phyloP scores from a whole-genome alignment of 2,888 invertebrate species.

The Mystacides longicornis region DNA sequence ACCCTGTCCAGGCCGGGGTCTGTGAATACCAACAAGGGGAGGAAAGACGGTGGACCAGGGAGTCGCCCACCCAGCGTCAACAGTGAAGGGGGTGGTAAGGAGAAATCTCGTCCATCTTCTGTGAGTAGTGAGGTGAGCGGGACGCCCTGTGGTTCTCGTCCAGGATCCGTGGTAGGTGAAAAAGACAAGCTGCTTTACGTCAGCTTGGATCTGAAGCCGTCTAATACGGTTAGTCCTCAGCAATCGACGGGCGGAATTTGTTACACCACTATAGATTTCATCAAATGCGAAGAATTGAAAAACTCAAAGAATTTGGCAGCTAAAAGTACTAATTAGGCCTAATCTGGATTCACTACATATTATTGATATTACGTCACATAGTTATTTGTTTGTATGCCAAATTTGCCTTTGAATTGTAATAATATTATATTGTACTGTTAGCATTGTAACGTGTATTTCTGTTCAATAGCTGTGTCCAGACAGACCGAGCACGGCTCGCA shows the following conservation, averaged over 20 bases:
- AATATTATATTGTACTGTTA: no score
- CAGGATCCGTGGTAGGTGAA: constrained; percentile 20
- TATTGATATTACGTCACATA: no score
- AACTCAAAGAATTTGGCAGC: constrained; percentile 26
- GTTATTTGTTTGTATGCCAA: background rate
- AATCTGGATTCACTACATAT: no score
- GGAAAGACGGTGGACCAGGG: constrained; percentile 14
- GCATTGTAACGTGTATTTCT: no score
- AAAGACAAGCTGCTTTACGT: constrained; percentile 46
- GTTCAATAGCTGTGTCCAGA: no score
- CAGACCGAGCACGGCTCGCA: no score
- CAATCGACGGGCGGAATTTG: constrained; percentile 46
- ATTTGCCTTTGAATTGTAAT: background rate
- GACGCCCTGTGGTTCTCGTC: constrained; percentile 17
- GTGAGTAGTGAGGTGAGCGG: constrained; percentile 21
- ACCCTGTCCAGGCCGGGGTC: constrained; percentile 35
- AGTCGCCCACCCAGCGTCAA: constrained; percentile 35
- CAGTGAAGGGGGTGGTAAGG: constrained; percentile 16
- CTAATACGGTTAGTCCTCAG: constrained; percentile 29
- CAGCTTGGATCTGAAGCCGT: constrained; percentile 49
- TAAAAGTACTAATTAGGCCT: constrained; percentile 24
- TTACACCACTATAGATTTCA: constrained; percentile 78
- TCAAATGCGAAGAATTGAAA: constrained; percentile 51
- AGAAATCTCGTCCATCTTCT: constrained; percentile 19
- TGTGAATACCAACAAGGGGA: constrained; percentile 30